Percentiles rank a stretch among this genome's conserved stretches.
These are phyloP conservation scores for Epinephelus coioides DNA, from an alignment of 2,797 vertebrate genomes.

Conservation along the genomic window DNA sequence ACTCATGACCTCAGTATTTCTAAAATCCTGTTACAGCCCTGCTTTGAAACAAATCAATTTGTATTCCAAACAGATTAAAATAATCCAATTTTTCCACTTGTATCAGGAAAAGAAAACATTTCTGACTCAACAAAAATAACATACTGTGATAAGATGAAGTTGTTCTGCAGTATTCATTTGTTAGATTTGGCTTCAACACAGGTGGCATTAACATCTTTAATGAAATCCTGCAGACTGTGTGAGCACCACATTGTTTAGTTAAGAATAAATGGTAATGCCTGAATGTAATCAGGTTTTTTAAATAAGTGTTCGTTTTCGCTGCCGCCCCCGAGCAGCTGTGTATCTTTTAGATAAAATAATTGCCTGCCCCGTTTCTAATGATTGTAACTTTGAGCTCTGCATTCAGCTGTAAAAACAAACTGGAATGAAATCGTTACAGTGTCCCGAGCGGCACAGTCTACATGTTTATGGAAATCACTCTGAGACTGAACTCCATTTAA, in stretches of 20 bases:
- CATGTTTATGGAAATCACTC: conserved; percentile 37
- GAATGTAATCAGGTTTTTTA: conserved; percentile 30
- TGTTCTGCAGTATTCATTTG: neutral
- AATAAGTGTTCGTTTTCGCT: conserved; percentile 15
- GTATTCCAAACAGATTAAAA: neutral
- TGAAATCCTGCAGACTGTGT: neutral
- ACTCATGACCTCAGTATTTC: conserved; percentile 14
- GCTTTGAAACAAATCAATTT: neutral
- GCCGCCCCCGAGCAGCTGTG: conserved; percentile 1
- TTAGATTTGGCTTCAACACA: neutral
- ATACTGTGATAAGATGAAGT: neutral
- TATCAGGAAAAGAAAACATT: neutral
- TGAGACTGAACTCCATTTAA: conserved; percentile 47
- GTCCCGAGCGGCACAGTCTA: conserved; percentile 39
- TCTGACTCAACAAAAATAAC: neutral
- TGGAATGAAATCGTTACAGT: conserved; percentile 30
- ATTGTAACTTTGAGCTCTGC: conserved; percentile 27
- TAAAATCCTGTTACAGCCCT: neutral
- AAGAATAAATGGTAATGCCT: conserved; percentile 12
- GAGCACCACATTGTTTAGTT: neutral
- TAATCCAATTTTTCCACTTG: neutral
- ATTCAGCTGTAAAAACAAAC: conserved; percentile 54
- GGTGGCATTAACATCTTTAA: neutral
- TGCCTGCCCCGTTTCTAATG: conserved; percentile 31
- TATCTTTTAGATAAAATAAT: conserved; percentile 30